phyloP scores from a whole-genome alignment of 2,888 invertebrate species.

The Galerucella pusilla region DNA sequence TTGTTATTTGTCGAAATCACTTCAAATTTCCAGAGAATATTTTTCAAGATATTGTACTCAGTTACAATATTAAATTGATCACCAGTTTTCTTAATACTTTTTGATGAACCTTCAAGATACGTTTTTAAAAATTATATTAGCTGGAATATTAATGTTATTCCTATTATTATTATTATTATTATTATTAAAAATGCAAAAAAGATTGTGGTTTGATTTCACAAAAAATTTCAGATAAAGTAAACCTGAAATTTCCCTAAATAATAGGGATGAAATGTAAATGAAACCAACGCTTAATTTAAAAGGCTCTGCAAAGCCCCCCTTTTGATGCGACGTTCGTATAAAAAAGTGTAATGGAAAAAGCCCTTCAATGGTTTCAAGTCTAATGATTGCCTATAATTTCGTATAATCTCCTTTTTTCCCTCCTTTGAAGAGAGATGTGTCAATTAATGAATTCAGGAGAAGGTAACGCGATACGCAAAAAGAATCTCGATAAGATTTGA shows the following conservation, averaged over 20 bases:
- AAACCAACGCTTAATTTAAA: conserved; percentile 17
- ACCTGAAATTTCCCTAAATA: conserved; percentile 10
- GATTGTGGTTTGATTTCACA: background rate
- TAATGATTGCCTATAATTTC: conserved; percentile 29
- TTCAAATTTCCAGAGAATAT: no score
- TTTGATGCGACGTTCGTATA: conserved; percentile 20
- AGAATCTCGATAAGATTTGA: background rate
- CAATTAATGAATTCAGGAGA: conserved; percentile 21
- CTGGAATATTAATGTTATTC: no score
- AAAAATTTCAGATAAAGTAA: background rate
- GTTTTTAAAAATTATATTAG: no score
- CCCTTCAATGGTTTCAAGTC: conserved; percentile 22
- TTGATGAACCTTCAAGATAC: no score
- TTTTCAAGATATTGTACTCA: no score
- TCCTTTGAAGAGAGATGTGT: background rate
- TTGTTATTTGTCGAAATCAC: no score
- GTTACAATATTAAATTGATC: no score
- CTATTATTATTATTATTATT: no score
- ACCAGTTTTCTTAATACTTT: no score
- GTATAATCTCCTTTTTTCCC: background rate
- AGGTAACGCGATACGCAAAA: conserved; percentile 9
- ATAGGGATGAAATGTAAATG: conserved; percentile 23
- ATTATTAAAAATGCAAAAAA: background rate
- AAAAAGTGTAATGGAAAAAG: conserved; percentile 27
- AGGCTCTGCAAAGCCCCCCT: conserved; percentile 17